Evolutionary conservation across 2,888 invertebrate genomes (phyloP).

Genomic region (Vannuccia rotundouncinata): DNA sequence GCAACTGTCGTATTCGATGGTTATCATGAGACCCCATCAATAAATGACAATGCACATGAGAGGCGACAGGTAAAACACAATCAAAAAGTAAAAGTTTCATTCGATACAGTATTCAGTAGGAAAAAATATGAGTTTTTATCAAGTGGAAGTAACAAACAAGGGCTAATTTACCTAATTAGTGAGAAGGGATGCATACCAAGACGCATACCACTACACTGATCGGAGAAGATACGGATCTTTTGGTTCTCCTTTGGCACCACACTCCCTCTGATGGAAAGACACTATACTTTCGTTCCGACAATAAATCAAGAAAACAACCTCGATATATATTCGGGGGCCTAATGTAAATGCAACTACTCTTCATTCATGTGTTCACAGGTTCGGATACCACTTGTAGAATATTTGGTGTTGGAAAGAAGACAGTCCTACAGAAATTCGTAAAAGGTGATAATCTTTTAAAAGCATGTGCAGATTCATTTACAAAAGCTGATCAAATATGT

Average conservation of each 20-base stretch:
- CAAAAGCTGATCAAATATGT: conserved; percentile 14
- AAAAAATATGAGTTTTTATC: conserved; percentile 8
- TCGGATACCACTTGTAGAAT: conserved; percentile 38
- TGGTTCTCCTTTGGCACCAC: conserved; percentile 7
- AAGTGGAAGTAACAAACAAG: background rate
- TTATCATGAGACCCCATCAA: conserved; percentile 34
- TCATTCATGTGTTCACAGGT: conserved; percentile 38
- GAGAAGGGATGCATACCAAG: background rate
- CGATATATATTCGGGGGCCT: conserved; percentile 13
- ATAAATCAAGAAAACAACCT: background rate
- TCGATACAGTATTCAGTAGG: conserved; percentile 3
- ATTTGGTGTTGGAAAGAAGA: conserved; percentile 40
- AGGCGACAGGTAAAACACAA: conserved; percentile 25
- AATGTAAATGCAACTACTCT: conserved; percentile 30
- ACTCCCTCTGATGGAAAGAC: background rate
- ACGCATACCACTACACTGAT: conserved; percentile 37
- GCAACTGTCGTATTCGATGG: conserved; percentile 40
- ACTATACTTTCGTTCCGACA: conserved; percentile 1
- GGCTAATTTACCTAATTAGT: background rate
- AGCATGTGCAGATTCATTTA: background rate
- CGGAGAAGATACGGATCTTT: conserved; percentile 40
- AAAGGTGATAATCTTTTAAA: conserved; percentile 6
- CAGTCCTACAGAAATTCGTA: conserved; percentile 33
- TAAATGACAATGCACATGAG: conserved; percentile 39
- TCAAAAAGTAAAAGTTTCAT: conserved; percentile 4